Evolutionary conservation across 1,140 invertebrate genomes (phyloP), one percentile per base, ranked within the genome.

Genomic region (Solenopsis fugax): DNA sequence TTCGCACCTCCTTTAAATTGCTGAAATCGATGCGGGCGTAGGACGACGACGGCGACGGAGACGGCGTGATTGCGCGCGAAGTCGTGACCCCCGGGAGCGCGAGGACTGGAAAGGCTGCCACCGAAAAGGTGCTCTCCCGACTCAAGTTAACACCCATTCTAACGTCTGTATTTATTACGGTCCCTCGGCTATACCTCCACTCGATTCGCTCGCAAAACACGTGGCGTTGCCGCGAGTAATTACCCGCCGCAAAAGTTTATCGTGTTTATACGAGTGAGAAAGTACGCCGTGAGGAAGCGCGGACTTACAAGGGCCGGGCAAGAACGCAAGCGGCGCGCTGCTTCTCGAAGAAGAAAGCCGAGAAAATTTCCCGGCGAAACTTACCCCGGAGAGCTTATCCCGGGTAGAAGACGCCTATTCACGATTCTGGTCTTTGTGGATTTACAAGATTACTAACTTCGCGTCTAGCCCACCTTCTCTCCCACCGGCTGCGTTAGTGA

Each of bases 381-480:
- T 90, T 88, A 80, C 21, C 60, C 24, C 54, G 45, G 78, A 73
- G 65, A 88, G 85, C 90, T 92, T 91, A 91, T 89, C 85, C 77
- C 24, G 45, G 34, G 13, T 12, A 69, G 34, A 41, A 41, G 34
- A 69, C 73, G 72, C 88, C 84, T 90, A 89, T 89, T 89, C 90
- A 87, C 86, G 78, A 54, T 82, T 62, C 48, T 56, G 24, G 65
- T 85, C 88, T 89, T 93, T 91, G 91, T 89, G 77, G 78, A 86
- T 92, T 93, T 92, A 93, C 87, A 91, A 75, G 88, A 86, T 91
- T 92, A 89, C 91, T 50, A 92, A 92, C 65, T 92, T 92, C 45
- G 45, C 34, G 58, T 76, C 76, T 50, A 16, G 45, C 50, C 34
- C 60, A 62, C 65, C 72, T 52, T 87, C 80, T 77, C 62, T 72